Conservation (phyloP, 2,797 vertebrate species). For the Sebastes baramenuke region DNA sequence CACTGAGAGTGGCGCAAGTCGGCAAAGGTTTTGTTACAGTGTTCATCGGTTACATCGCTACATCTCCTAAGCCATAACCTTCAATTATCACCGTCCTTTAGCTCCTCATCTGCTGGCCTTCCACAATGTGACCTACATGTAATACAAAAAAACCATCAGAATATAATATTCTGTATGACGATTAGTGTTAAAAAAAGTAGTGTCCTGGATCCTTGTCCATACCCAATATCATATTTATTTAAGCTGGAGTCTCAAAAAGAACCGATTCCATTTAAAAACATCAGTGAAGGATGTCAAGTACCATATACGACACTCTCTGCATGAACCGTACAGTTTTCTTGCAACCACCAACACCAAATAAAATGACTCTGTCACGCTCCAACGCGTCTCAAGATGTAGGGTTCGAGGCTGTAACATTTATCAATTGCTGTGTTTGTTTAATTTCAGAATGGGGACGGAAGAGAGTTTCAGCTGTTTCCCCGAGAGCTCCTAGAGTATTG, state of each 20-base stretch:
- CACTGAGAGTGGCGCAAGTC: conserved; percentile 12
- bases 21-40: conserved; percentile 32
- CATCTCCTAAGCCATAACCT: conserved; percentile 21
- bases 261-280: not conserved
- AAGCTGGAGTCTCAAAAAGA: not conserved
- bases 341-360: not conserved
- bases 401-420: not conserved
- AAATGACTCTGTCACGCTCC: not conserved
- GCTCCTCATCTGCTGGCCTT: not conserved
- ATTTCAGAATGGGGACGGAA: not conserved
- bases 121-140: not conserved
- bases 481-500: not conserved
- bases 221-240: not conserved
- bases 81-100: conserved; percentile 1
- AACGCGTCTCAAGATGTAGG: not conserved
- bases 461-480: not conserved
- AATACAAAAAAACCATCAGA: not conserved
- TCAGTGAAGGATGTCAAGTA: not conserved
- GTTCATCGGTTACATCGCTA: conserved; percentile 19
- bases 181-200: not conserved
- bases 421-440: not conserved
- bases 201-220: not conserved
- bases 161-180: not conserved
- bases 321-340: not conserved
- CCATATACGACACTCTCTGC: not conserved